Evolutionary conservation across 1,140 invertebrate genomes (phyloP).

Genomic region (Panagrolaimus sp.): DNA sequence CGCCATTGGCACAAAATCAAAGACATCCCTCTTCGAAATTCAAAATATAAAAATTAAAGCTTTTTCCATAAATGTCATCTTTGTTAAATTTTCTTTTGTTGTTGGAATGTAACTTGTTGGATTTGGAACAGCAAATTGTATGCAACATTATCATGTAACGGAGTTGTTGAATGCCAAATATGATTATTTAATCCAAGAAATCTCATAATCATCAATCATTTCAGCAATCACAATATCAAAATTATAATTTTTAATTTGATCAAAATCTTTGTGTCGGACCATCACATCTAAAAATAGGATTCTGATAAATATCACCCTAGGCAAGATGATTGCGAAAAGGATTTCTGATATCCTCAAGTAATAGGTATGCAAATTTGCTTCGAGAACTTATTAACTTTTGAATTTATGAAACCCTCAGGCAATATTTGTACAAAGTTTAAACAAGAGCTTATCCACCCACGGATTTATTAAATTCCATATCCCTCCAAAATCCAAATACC

Average conservation of each 20-base stretch:
- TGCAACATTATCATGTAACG: constrained; percentile 22
- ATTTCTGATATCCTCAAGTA: too few relatives aligned
- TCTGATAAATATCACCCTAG: too few relatives aligned
- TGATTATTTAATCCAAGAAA: constrained; percentile 31
- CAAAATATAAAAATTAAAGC: neutral
- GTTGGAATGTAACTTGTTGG: constrained; percentile 38
- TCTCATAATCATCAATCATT: constrained; percentile 29
- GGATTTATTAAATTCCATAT: too few relatives aligned
- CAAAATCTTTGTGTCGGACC: constrained; percentile 1
- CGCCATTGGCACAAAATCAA: too few relatives aligned
- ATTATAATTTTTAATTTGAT: constrained; percentile 21
- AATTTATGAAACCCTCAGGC: too few relatives aligned
- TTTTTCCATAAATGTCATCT: constrained; percentile 33
- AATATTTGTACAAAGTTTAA: too few relatives aligned
- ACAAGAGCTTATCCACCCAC: too few relatives aligned
- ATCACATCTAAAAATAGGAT: neutral
- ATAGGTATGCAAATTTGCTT: too few relatives aligned
- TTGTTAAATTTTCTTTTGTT: constrained; percentile 27
- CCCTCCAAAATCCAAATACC: too few relatives aligned
- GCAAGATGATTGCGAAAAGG: too few relatives aligned
- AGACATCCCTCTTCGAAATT: too few relatives aligned
- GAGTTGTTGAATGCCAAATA: constrained; percentile 25
- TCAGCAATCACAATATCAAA: constrained; percentile 42
- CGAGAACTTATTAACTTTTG: too few relatives aligned
- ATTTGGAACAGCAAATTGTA: constrained; percentile 34